Base-by-base conservation (phyloP, 2,113 vertebrate genomes). In the Capreolus pygargus region DNA sequence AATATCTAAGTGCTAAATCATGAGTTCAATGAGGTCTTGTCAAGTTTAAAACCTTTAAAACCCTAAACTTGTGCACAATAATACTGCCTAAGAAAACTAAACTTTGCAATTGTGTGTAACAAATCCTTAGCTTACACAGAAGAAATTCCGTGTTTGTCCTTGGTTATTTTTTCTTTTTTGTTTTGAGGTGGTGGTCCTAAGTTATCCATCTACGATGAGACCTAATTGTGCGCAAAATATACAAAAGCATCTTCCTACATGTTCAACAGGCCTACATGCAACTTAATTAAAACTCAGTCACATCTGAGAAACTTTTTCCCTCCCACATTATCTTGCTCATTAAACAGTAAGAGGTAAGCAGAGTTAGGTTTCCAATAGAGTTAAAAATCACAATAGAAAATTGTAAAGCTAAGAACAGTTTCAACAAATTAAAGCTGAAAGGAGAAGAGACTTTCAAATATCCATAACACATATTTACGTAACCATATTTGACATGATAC, bases 211-310 rank as follows among this genome's bases (percentile, higher is more conserved):
- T 79, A 91, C 5, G 4, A 27, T 58, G 3, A 98, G 25, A 96
- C 89, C 39, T 82, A 86, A 67, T 54, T 54, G n/a, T 23, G 82
- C 0, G 33, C 36, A 94, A 64, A 91, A 64, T n/a, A 64, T 19
- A 60, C 30, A 86, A 89, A 67, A 96, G 43, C 17, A 78, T 55
- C 23, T 79, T 91, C 36, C 92, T 64, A 81, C 17, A 21, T 88
- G 28, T 91, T 94, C 90, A 93, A 70, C 70, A 96, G 76, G 93
- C 33, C 94, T 93, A 84, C 5, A 89, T 19, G 36, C 6, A 89
- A 61, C n/a, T 93, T 95, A 96, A 92, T 88, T 96, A 96, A 90
- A 97, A 97, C 2, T 83, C 10, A 50, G 52, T 83, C 25, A 60
- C 57, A 52, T 91, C 14, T 92, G 86, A 97, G 60, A 30, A 83